A percentile compares a stretch with the other conserved stretches of the same genome.
These are phyloP conservation scores for Sylvicapra grimmia DNA, from an alignment of 2,113 vertebrate species.

Conservation along the genomic window DNA sequence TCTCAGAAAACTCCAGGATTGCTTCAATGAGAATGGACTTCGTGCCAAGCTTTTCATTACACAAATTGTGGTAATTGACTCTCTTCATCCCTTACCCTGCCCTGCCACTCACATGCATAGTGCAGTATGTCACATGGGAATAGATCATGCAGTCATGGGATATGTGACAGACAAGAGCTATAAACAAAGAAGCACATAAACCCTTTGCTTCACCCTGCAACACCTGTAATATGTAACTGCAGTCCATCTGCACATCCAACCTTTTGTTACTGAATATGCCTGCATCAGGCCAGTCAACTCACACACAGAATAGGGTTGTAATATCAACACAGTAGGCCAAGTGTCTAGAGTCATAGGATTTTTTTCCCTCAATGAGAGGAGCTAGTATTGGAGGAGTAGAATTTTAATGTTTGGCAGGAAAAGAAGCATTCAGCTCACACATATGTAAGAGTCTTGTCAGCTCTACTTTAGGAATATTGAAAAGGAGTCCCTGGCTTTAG, in stretches of 20 bases:
- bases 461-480: not conserved
- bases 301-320: not conserved
- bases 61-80: not conserved
- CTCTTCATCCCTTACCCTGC: not conserved
- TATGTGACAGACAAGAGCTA: not conserved
- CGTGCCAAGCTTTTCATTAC: rapidly evolving
- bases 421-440: not conserved
- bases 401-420: not conserved
- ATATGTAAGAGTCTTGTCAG: too few species aligned
- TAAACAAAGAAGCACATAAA: not conserved
- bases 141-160: rapidly evolving
- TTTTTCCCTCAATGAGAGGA: not conserved
- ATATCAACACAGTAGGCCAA: not conserved
- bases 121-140: not conserved
- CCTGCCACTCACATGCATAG: not conserved
- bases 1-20: not conserved
- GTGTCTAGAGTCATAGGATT: not conserved
- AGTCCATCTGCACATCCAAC: not conserved
- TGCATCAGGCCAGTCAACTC: not conserved
- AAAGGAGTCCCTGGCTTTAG: not conserved
- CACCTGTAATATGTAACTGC: rapidly evolving
- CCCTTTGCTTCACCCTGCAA: not conserved
- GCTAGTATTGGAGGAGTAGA: not conserved
- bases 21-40: not conserved
- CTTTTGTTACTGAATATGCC: not conserved